phyloP scores from a whole-genome alignment of 2,113 vertebrate species.

The Macrotis lagotis region DNA sequence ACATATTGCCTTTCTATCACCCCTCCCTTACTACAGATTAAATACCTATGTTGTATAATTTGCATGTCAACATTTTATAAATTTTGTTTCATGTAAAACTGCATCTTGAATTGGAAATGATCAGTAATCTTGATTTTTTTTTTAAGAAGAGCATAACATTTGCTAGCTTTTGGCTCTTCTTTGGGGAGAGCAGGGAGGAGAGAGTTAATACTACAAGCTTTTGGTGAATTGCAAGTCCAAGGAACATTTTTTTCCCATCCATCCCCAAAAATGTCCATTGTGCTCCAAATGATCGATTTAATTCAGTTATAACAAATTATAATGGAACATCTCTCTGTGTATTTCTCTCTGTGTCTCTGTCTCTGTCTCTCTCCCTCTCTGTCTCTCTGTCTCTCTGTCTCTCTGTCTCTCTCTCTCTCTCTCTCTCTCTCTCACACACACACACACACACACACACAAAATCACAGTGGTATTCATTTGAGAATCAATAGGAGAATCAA shows the following conservation, averaged over 20 bases:
- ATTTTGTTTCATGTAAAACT: not conserved
- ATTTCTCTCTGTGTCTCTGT: no score
- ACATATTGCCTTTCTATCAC: not conserved
- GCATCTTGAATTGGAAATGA: not conserved
- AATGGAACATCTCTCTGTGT: not conserved
- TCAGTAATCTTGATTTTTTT: not conserved
- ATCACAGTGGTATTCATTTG: not conserved
- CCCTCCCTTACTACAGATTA: not conserved
- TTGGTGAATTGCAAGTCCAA: not conserved
- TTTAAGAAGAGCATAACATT: not conserved
- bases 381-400: no score
- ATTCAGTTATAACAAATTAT: not conserved
- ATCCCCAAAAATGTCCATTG: not conserved
- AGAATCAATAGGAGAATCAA: slow-evolving; percentile 21
- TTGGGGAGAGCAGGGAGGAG: no score
- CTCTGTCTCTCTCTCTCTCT: no score
- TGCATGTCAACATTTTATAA: not conserved
- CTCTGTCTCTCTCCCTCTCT: no score
- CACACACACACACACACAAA: no score
- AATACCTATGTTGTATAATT: not conserved
- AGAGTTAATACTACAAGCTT: not conserved
- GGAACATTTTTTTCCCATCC: not conserved
- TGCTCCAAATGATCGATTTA: not conserved
- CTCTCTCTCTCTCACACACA: no score
- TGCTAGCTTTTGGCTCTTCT: not conserved